These are phyloP conservation scores for Aspiorhynchus laticeps DNA, from an alignment of 2,113 vertebrate species.

Conservation along the genomic window DNA sequence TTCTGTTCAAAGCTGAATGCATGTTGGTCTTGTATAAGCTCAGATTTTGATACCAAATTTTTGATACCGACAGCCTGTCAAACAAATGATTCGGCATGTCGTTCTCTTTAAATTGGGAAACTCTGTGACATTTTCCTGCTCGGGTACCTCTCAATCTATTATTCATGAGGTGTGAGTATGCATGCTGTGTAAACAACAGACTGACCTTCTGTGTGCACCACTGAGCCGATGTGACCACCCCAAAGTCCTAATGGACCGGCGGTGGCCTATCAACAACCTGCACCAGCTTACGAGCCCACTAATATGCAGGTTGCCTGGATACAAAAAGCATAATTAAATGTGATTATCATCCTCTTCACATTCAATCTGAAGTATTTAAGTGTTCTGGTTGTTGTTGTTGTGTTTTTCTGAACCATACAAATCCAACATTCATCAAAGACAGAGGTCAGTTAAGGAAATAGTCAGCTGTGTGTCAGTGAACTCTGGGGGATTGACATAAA, in stretches of 20 bases:
- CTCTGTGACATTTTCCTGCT: slow-evolving; percentile 74
- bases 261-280: slow-evolving; percentile 64
- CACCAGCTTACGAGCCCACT: slow-evolving; percentile 65
- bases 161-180: slow-evolving; percentile 68
- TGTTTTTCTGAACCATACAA: slow-evolving; percentile 56
- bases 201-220: slow-evolving; percentile 52
- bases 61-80: not conserved
- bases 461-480: slow-evolving; percentile 6
- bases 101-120: slow-evolving; percentile 61
- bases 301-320: slow-evolving; percentile 76
- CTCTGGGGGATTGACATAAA: slow-evolving; percentile 11
- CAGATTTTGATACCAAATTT: not conserved
- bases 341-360: slow-evolving; percentile 75
- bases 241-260: slow-evolving; percentile 50
- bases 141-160: slow-evolving; percentile 64
- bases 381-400: slow-evolving; percentile 42
- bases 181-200: slow-evolving; percentile 48
- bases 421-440: slow-evolving; percentile 27
- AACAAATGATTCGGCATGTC: not conserved
- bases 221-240: slow-evolving; percentile 44
- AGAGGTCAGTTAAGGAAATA: slow-evolving; percentile 44
- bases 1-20: not conserved
- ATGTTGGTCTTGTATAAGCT: not conserved
- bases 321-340: slow-evolving; percentile 81
- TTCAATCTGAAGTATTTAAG: slow-evolving; percentile 66